Evolutionary conservation across 1,140 invertebrate genomes (phyloP).

Genomic region (Bombus haemorrhoidalis): DNA sequence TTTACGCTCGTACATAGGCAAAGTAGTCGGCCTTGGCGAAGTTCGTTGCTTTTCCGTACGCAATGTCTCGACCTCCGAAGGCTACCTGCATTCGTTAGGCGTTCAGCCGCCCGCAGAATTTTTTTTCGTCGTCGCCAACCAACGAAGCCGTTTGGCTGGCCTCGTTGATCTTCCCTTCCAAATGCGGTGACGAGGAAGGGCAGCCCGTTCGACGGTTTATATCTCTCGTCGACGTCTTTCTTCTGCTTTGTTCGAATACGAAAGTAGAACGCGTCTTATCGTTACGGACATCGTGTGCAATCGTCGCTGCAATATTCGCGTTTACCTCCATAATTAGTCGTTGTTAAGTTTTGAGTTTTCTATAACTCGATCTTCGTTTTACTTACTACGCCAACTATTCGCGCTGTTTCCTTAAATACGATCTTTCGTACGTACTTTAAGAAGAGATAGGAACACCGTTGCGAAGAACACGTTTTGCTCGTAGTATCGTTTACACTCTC

Average conservation of each 20-base stretch:
- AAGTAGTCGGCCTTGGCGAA: constrained; percentile 57
- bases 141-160: not conserved
- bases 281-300: not conserved
- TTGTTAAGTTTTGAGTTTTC: not conserved
- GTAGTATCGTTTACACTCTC: too few relatives aligned
- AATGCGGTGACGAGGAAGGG: constrained; percentile 4
- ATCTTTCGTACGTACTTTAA: too few relatives aligned
- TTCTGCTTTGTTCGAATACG: too few relatives aligned
- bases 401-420: too few relatives aligned
- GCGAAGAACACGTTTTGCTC: too few relatives aligned
- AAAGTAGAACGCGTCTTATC: not conserved
- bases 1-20: not conserved
- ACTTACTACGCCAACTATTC: too few relatives aligned
- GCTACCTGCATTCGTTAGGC: constrained; percentile 58
- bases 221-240: not conserved
- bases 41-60: constrained; percentile 64
- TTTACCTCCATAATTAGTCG: not conserved
- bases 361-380: too few relatives aligned
- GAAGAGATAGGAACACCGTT: too few relatives aligned
- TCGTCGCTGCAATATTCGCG: not conserved
- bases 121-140: constrained; percentile 9
- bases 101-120: constrained; percentile 44
- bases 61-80: constrained; percentile 60
- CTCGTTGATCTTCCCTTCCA: constrained; percentile 32
- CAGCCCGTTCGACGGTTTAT: not conserved